Evolutionary conservation across 2,797 vertebrate species (phyloP).

Genomic region (Geotria australis): DNA sequence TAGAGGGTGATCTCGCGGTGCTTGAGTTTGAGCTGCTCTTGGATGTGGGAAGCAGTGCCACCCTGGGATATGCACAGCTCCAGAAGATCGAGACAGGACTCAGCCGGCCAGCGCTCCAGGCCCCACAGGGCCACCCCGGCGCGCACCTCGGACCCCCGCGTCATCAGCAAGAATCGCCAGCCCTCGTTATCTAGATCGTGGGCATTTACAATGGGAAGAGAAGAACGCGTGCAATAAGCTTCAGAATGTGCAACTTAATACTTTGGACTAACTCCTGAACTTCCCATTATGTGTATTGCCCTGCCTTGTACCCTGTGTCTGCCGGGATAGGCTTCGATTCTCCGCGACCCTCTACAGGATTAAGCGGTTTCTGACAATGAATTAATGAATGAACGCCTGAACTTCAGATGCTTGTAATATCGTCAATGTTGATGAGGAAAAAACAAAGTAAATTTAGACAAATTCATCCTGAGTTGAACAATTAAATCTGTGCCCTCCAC

Average conservation of each 20-base stretch:
- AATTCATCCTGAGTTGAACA: not conserved
- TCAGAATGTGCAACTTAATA: not conserved
- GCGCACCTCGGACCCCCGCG: slow-evolving; percentile 32
- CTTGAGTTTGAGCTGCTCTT: too few relatives aligned
- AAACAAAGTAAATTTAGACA: not conserved
- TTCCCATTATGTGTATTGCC: too few relatives aligned
- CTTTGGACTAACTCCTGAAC: not conserved
- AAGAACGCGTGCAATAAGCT: not conserved
- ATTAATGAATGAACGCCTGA: too few relatives aligned
- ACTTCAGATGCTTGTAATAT: too few relatives aligned
- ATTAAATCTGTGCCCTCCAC: not conserved
- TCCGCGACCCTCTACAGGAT: too few relatives aligned
- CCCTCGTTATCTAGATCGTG: slow-evolving; percentile 18
- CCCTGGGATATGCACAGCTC: slow-evolving; percentile 45
- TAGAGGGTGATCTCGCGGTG: too few relatives aligned
- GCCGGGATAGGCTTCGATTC: too few relatives aligned
- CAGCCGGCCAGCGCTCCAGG: slow-evolving; percentile 48
- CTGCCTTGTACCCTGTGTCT: too few relatives aligned
- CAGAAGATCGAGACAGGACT: slow-evolving; percentile 41
- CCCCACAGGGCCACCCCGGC: slow-evolving; percentile 27
- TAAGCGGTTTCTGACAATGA: too few relatives aligned
- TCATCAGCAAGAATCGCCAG: slow-evolving; percentile 31
- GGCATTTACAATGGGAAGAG: slow-evolving; percentile 1
- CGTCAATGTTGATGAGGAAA: not conserved
- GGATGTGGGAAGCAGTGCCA: slow-evolving; percentile 13